These are phyloP conservation scores for Epinephelus coioides DNA, from an alignment of 2,797 vertebrate genomes.

Conservation along the genomic window DNA sequence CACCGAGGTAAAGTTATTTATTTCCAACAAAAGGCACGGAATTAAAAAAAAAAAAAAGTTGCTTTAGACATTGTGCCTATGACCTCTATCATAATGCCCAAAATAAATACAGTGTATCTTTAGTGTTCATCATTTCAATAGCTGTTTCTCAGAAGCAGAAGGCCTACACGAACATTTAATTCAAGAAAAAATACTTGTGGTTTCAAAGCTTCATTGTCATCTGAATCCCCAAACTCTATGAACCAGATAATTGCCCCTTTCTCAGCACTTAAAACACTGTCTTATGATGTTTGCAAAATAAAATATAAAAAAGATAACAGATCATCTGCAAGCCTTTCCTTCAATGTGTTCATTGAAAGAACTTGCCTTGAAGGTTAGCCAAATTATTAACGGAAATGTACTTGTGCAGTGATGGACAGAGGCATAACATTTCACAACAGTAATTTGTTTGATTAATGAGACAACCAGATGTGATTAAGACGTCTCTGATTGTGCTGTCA, in stretches of 20 bases:
- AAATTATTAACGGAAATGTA: constrained; percentile 83
- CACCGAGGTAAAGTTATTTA: no score
- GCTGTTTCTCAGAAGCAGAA: not conserved
- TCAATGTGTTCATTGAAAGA: constrained; percentile 35
- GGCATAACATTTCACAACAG: constrained; percentile 79
- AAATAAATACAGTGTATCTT: not conserved
- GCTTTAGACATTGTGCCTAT: not conserved
- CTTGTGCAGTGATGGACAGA: constrained; percentile 72
- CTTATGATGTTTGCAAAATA: constrained; percentile 26
- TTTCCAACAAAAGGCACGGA: no score
- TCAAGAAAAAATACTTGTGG: not conserved
- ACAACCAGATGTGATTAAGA: constrained; percentile 84
- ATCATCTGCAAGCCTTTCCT: constrained; percentile 43
- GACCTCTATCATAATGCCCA: not conserved
- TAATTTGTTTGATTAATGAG: constrained; percentile 84
- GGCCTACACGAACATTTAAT: not conserved
- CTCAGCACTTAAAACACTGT: not conserved
- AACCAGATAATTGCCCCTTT: not conserved
- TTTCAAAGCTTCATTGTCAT: not conserved
- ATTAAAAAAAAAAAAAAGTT: not conserved
- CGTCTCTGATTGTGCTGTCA: constrained; percentile 85
- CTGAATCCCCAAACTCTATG: not conserved
- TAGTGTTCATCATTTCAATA: no score
- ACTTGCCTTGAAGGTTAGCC: constrained; percentile 83
- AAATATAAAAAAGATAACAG: constrained; percentile 1